These are phyloP conservation scores for Dryobotodes eremita DNA, from an alignment of 2,888 invertebrate species.

Conservation along the genomic window DNA sequence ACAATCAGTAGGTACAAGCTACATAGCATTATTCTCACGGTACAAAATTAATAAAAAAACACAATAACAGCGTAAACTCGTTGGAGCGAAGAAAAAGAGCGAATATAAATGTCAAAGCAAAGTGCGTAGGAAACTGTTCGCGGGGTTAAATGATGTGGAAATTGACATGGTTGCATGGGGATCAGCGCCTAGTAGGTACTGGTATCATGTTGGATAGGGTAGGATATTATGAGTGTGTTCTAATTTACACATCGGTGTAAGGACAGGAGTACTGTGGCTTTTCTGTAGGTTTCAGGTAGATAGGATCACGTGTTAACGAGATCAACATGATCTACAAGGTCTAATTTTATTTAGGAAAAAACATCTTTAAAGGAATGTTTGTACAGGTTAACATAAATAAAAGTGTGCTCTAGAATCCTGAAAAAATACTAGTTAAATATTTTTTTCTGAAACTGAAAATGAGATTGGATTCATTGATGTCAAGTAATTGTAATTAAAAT, in stretches of 20 bases:
- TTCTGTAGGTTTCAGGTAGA: neutral
- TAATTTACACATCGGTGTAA: slow-evolving; percentile 6
- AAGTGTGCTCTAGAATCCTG: too few relatives aligned
- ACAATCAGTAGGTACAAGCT: slow-evolving; percentile 6
- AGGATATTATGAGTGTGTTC: neutral
- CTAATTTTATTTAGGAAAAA: neutral
- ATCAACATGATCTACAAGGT: neutral
- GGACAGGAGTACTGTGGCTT: neutral
- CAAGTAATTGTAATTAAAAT: neutral
- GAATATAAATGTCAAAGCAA: slow-evolving; percentile 80
- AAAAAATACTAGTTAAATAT: neutral
- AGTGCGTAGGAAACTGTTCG: slow-evolving; percentile 81
- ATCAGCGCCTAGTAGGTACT: slow-evolving; percentile 62
- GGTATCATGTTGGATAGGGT: slow-evolving; percentile 1
- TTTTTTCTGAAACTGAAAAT: too few relatives aligned
- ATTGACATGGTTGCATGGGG: slow-evolving; percentile 72
- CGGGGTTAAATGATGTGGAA: slow-evolving; percentile 84
- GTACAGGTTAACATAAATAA: too few relatives aligned
- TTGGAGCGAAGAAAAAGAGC: slow-evolving; percentile 72
- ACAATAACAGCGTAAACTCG: slow-evolving; percentile 63
- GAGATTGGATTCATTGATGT: neutral
- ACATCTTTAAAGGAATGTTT: neutral
- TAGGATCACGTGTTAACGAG: too few relatives aligned
- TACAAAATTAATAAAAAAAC: slow-evolving; percentile 65
- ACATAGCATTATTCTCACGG: slow-evolving; percentile 68